Conservation (phyloP, 2,113 vertebrate species). For the Baryphthengus martii region DNA sequence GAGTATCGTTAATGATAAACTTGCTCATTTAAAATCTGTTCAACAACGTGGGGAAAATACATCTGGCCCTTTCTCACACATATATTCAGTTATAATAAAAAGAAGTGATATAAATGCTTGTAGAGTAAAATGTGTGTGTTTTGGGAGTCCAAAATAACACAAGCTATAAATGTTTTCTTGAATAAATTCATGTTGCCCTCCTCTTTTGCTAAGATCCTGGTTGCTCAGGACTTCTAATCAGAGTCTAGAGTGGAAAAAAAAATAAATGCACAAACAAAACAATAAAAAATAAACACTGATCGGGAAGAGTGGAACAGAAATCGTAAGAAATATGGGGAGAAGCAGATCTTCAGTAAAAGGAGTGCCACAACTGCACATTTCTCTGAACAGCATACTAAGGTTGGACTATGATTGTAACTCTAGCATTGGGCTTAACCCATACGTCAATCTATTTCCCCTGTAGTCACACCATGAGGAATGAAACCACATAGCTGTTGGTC, state of each 20-base stretch:
- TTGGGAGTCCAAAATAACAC: neutral
- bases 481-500: neutral
- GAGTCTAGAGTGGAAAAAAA: neutral
- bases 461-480: neutral
- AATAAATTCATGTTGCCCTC: neutral
- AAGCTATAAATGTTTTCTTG: neutral
- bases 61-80: neutral
- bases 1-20: neutral
- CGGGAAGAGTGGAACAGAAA: neutral
- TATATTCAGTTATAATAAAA: neutral
- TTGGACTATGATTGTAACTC: neutral
- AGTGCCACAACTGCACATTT: neutral
- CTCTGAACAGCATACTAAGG: neutral
- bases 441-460: neutral
- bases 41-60: neutral
- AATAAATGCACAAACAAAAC: neutral
- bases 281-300: neutral
- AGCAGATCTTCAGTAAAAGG: neutral
- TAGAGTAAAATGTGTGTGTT: neutral
- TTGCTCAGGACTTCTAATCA: neutral
- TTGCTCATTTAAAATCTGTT: conserved; percentile 14
- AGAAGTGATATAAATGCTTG: neutral
- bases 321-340: neutral
- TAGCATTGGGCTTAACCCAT: neutral
- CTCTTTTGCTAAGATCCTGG: neutral